Evolutionary conservation across 2,888 invertebrate genomes (phyloP), one percentile per base, ranked within the genome.

Genomic region (Margaritifera margaritifera): DNA sequence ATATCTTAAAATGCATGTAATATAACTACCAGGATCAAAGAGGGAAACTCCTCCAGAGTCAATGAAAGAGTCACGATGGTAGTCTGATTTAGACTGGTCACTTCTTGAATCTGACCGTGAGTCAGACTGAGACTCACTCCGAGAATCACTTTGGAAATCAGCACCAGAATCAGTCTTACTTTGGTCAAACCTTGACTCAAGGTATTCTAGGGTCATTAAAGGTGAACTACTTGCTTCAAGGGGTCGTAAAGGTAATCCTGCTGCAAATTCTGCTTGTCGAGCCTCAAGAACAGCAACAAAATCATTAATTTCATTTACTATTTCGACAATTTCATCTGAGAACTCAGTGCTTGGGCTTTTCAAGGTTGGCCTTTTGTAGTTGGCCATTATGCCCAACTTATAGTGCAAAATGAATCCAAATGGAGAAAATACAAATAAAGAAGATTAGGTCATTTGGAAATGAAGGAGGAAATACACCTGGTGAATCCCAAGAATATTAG

Each of bases 271-370:
- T 51, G 70, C 78, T 76, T 83, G 80, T 60, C 75, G 71, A 53
- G 76, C 80, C 68, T 83, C 84, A 63, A 84, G 72, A 66, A 84
- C 82, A 64, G 83, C 83, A 70, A 84, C 84, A 69, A 84, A 84
- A 74, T 84, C 86, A 77, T 84, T 84, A 57, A 84, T 84, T 75
- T 84, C 86, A 72, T 84, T 84, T 19, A 84, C 86, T 65, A 85
- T 85, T 61, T 83, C 84, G 52, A 82, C 82, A 76, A 84, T 84
- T 69, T 83, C 86, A 64, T 80, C 84, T 4, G 83, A 79, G 66
- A 80, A 80, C 64, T 82, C 84, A 19, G 81, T 77, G 67, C 78
- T 80, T 6, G 78, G 76, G 68, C 73, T 78, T 68, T 76, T 79
- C 27, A 77, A 63, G 66, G 58, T 68, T 8, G 68, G 68, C 51